Conservation (phyloP, 2,888 invertebrate genomes). For the Eurois occulta region DNA sequence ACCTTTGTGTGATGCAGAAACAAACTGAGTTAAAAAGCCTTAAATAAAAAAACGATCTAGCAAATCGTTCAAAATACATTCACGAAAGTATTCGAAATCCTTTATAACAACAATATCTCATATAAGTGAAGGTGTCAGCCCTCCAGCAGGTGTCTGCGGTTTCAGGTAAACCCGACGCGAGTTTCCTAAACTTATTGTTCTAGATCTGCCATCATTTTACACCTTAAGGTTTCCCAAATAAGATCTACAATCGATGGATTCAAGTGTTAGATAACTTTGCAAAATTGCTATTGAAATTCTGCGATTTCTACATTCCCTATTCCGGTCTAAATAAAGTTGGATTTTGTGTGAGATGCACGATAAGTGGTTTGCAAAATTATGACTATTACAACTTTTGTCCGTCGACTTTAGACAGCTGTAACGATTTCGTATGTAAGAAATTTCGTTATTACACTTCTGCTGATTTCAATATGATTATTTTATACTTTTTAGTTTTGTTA, state of each 20-base stretch:
- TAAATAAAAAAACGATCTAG: conserved; percentile 11
- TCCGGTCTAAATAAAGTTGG: conserved; percentile 61
- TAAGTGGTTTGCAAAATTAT: conserved; percentile 53
- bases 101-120: conserved; percentile 76
- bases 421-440: conserved; percentile 67
- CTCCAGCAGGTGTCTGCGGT: conserved; percentile 82
- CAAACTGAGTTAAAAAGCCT: neutral
- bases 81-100: conserved; percentile 70
- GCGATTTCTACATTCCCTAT: conserved; percentile 68
- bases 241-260: conserved; percentile 44
- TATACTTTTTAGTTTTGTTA: neutral
- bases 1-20: neutral
- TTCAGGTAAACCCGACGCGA: conserved; percentile 73
- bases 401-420: conserved; percentile 68
- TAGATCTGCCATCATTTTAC: conserved; percentile 9
- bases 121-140: conserved; percentile 77
- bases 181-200: conserved; percentile 66
- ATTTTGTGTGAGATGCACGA: conserved; percentile 54
- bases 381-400: conserved; percentile 71
- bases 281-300: conserved; percentile 68
- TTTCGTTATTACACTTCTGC: conserved; percentile 43
- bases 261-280: conserved; percentile 49
- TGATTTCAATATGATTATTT: conserved; percentile 8
- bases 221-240: conserved; percentile 19
- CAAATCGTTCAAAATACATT: conserved; percentile 27